Conservation (phyloP, 2,797 vertebrate species). For the Lacerta viridis region DNA sequence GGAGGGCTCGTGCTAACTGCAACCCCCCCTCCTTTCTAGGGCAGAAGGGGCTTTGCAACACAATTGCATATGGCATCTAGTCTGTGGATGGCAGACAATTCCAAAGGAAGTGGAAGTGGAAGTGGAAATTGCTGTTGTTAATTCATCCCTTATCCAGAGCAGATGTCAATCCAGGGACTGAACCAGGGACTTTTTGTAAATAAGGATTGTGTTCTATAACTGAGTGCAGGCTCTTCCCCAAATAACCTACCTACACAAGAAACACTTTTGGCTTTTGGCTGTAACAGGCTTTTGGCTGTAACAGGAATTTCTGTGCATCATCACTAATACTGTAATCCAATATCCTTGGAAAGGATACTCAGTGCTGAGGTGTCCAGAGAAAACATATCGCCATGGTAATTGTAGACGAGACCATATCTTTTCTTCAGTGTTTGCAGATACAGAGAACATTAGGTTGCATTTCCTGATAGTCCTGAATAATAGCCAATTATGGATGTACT, state of each 20-base stretch:
- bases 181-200: not conserved
- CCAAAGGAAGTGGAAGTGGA: too few relatives aligned
- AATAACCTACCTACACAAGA: too few relatives aligned
- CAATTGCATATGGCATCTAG: too few relatives aligned
- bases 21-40: too few relatives aligned
- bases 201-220: not conserved
- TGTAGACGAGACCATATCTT: not conserved
- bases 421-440: not conserved
- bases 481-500: conserved; percentile 19
- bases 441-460: not conserved
- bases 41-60: too few relatives aligned
- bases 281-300: not conserved
- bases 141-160: too few relatives aligned
- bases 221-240: not conserved
- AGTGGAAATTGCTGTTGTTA: too few relatives aligned
- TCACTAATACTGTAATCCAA: not conserved
- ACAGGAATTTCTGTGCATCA: not conserved
- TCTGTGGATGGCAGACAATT: too few relatives aligned
- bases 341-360: not conserved
- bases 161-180: not conserved
- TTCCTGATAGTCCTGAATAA: not conserved
- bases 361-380: not conserved
- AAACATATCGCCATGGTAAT: not conserved
- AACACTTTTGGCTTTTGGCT: not conserved
- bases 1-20: too few relatives aligned